Evolutionary conservation across 2,797 vertebrate species (phyloP).

Genomic region (Smutsia gigantea): DNA sequence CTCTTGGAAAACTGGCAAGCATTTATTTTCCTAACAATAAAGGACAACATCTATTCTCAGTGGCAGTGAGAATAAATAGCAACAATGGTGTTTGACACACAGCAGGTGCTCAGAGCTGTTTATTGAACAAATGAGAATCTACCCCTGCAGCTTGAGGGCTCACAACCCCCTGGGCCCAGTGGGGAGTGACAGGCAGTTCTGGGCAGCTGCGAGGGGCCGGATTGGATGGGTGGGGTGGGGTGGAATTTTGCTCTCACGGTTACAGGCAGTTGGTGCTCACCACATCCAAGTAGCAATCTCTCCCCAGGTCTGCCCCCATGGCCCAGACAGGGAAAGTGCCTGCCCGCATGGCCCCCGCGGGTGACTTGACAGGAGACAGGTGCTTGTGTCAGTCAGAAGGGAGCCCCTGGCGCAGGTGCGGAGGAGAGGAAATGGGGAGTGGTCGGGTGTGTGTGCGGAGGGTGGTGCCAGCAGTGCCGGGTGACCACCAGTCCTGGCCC

Average conservation of each 20-base stretch:
- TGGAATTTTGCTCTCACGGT: neutral
- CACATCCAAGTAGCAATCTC: neutral
- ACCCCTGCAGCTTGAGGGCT: neutral
- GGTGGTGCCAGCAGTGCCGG: fast-evolving
- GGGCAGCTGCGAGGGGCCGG: neutral
- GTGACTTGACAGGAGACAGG: neutral
- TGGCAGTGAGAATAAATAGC: neutral
- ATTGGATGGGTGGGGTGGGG: neutral
- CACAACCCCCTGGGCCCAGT: fast-evolving
- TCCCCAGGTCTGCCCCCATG: neutral
- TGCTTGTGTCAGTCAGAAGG: neutral
- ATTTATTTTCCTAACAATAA: neutral
- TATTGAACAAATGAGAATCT: neutral
- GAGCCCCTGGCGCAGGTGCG: neutral
- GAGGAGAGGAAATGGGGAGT: neutral
- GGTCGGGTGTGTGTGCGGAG: too few relatives aligned
- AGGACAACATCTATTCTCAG: neutral
- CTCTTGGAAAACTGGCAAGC: neutral
- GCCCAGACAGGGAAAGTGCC: neutral
- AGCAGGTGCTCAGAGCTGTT: neutral
- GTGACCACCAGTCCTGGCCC: neutral
- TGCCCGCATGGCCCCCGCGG: neutral
- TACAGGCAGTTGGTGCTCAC: neutral
- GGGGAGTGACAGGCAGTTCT: neutral
- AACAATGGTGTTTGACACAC: neutral